These are phyloP conservation scores for Lasioglossum albipes DNA, from an alignment of 1,140 invertebrate genomes.

Conservation along the genomic window DNA sequence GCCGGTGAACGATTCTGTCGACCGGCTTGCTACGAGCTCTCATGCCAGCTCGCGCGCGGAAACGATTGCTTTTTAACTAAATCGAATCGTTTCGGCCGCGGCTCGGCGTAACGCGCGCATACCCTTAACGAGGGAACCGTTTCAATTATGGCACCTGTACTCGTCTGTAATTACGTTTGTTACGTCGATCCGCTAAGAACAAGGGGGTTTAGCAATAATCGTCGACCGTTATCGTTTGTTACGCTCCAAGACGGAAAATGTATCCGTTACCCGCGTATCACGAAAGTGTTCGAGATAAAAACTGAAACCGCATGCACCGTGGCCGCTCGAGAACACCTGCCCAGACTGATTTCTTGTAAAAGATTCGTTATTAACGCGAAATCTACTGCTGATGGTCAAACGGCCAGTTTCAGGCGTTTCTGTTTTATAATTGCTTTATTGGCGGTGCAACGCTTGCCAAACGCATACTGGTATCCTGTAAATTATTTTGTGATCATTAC, in stretches of 20 bases:
- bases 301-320: conserved; percentile 8
- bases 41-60: no score
- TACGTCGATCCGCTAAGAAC: not conserved
- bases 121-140: conserved; percentile 25
- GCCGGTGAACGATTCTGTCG: not conserved
- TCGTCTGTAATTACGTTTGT: conserved; percentile 27
- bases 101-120: not conserved
- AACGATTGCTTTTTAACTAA: conserved; percentile 27
- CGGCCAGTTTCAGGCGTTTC: no score
- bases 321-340: not conserved
- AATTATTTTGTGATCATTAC: no score
- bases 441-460: no score
- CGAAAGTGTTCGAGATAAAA: conserved; percentile 24
- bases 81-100: conserved; percentile 10
- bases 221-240: conserved; percentile 47
- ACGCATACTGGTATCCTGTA: no score
- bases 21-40: no score
- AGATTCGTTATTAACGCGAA: not conserved
- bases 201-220: conserved; percentile 23
- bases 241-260: conserved; percentile 50
- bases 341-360: not conserved
- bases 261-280: conserved; percentile 37
- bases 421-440: no score
- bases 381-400: no score
- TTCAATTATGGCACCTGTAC: conserved; percentile 3